These are phyloP conservation scores for Chymomyza amoena DNA, from an alignment of 2,888 invertebrate genomes.

Conservation along the genomic window DNA sequence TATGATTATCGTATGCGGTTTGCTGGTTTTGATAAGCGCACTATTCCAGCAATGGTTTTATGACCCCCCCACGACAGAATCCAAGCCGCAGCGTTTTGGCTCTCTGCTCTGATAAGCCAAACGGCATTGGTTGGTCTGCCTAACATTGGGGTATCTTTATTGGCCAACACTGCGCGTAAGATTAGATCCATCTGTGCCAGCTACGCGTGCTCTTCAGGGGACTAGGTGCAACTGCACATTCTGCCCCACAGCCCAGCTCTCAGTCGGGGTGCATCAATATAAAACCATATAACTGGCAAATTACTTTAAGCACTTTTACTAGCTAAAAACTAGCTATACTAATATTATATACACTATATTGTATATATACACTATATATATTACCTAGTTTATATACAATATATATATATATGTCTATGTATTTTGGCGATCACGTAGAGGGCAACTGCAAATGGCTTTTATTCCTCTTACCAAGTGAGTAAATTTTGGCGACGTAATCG, in stretches of 20 bases:
- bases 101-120: background rate
- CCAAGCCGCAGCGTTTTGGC: constrained; percentile 8
- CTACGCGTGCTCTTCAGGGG: background rate
- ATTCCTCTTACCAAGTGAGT: background rate
- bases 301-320: background rate
- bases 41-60: background rate
- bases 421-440: background rate
- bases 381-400: background rate
- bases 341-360: too few relatives aligned
- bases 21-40: background rate
- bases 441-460: background rate
- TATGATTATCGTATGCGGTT: background rate
- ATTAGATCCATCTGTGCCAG: background rate
- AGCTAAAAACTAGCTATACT: background rate
- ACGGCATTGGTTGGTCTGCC: background rate
- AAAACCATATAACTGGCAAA: background rate
- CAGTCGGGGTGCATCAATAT: background rate
- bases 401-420: background rate
- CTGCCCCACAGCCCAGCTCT: background rate
- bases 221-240: background rate
- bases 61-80: background rate
- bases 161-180: background rate
- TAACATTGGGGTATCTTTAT: background rate
- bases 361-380: background rate
- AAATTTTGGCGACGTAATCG: background rate